These are phyloP conservation scores for Corythucha ciliata DNA, from an alignment of 2,888 invertebrate genomes.

Conservation along the genomic window DNA sequence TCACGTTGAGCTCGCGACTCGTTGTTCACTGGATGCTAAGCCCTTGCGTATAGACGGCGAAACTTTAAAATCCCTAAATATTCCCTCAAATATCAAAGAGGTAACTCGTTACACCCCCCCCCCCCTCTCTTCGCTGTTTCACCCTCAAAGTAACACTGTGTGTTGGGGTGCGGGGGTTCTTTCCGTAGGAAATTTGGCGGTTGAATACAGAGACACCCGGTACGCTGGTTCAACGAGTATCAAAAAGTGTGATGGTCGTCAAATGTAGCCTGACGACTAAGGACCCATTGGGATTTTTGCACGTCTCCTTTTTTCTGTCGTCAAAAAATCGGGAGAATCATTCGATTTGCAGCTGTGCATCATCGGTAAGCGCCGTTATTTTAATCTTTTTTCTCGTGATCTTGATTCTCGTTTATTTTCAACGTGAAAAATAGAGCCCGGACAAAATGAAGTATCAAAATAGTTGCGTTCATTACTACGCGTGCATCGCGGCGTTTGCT, in stretches of 20 bases:
- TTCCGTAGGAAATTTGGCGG: constrained; percentile 50
- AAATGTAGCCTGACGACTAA: constrained; percentile 56
- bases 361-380: constrained; percentile 7
- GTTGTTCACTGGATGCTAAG: constrained; percentile 52
- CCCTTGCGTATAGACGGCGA: constrained; percentile 52
- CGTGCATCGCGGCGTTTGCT: constrained; percentile 60
- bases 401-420: neutral
- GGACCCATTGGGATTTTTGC: constrained; percentile 60
- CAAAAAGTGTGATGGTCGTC: constrained; percentile 60
- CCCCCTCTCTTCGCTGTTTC: neutral
- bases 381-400: neutral
- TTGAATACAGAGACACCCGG: constrained; percentile 52
- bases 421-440: neutral
- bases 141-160: no score
- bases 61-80: constrained; percentile 50
- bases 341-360: constrained; percentile 49
- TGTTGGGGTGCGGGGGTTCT: no score
- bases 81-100: constrained; percentile 50
- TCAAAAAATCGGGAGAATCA: constrained; percentile 44
- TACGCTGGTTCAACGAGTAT: constrained; percentile 59
- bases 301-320: constrained; percentile 53
- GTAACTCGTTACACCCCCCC: constrained; percentile 29
- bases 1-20: constrained; percentile 56
- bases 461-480: constrained; percentile 61
- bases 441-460: no score